Conservation (phyloP, 2,113 vertebrate species). For the Globicephala melas region DNA sequence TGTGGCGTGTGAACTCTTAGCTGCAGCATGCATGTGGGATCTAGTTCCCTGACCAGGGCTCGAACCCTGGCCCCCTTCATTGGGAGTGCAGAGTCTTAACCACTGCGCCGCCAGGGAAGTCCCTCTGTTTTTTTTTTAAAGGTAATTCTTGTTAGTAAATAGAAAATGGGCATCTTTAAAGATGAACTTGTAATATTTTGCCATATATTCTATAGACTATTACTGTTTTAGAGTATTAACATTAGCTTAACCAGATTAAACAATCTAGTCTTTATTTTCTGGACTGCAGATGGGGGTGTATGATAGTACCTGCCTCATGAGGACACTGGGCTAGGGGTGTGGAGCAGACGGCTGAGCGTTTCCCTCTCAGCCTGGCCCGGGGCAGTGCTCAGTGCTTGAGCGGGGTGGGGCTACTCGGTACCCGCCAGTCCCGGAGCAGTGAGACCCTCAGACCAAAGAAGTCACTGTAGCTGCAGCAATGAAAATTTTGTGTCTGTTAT, state of each 20-base stretch:
- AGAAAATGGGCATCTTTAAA: background rate
- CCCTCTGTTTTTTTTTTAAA: background rate
- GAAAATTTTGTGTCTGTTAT: background rate
- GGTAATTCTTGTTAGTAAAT: background rate
- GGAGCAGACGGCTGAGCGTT: background rate
- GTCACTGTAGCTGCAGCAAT: background rate
- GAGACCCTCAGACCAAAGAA: background rate
- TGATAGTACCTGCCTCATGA: background rate
- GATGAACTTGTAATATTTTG: background rate
- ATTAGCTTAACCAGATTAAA: background rate
- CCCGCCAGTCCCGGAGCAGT: background rate
- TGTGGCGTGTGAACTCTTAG: too few species aligned
- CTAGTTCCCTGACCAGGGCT: too few species aligned
- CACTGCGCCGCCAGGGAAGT: too few species aligned
- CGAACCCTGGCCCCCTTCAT: too few species aligned
- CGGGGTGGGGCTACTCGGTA: too few species aligned
- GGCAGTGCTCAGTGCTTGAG: background rate
- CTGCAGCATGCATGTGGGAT: too few species aligned
- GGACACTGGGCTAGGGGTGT: rapidly evolving
- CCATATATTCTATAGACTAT: background rate
- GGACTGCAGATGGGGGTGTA: background rate
- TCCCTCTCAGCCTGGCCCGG: background rate
- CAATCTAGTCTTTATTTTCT: background rate
- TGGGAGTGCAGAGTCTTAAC: too few species aligned
- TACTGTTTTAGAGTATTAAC: background rate